A percentile compares a stretch with the other conserved stretches of the same genome.
phyloP scores from a whole-genome alignment of 2,113 vertebrate species.

The Mormyrus iriodes region DNA sequence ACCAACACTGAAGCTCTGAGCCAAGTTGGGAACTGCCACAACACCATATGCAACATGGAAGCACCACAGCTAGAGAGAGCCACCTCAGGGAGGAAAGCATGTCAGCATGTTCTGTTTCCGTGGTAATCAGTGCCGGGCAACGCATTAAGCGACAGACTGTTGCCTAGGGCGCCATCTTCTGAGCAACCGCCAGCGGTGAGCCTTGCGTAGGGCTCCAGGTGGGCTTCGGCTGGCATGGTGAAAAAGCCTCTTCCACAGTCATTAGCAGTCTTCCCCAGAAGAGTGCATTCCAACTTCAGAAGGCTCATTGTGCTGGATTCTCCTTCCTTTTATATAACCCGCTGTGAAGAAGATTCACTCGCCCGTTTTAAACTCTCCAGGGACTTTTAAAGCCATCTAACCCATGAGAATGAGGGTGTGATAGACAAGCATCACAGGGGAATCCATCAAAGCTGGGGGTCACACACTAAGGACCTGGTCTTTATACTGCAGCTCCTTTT shows the following conservation, averaged over 20 bases:
- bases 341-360: background rate
- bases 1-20: background rate
- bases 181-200: background rate
- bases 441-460: background rate
- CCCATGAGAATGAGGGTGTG: background rate
- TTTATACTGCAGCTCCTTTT: background rate
- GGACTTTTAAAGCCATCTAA: background rate
- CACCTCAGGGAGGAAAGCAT: background rate
- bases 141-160: background rate
- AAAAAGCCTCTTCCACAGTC: background rate
- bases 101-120: background rate
- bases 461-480: background rate
- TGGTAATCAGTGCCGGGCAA: background rate
- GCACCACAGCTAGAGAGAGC: background rate
- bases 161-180: background rate
- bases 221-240: background rate
- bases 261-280: background rate
- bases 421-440: too few relatives aligned
- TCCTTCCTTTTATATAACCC: background rate
- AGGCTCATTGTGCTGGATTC: background rate
- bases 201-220: background rate
- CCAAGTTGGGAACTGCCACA: background rate
- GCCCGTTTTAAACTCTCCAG: background rate
- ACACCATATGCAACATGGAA: background rate
- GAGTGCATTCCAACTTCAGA: background rate